These are phyloP conservation scores for Pangasius macronema DNA, from an alignment of 2,797 vertebrate genomes.

Conservation along the genomic window DNA sequence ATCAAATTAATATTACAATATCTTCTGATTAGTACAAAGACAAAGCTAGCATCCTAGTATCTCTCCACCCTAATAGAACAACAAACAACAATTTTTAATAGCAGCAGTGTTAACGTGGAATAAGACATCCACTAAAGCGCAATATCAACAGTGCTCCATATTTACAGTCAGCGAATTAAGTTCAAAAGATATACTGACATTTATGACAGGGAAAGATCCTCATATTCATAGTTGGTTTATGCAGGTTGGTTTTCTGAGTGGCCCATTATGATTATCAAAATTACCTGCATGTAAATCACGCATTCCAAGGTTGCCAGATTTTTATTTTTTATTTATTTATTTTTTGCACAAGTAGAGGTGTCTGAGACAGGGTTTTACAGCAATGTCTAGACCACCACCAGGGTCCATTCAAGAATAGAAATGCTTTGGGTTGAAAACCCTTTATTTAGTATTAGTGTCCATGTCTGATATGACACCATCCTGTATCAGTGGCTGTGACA, in stretches of 20 bases:
- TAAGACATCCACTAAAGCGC: not conserved
- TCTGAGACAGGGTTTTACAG: not conserved
- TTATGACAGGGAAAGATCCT: not conserved
- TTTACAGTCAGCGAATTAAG: not conserved
- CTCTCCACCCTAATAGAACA: not conserved
- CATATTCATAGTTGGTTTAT: not conserved
- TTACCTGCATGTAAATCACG: not conserved
- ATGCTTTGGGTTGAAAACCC: not conserved
- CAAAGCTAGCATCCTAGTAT: not conserved
- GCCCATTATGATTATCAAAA: not conserved
- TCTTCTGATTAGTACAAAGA: not conserved
- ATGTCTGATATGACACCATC: not conserved
- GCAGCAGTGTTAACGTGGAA: not conserved
- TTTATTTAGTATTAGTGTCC: not conserved
- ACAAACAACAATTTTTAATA: not conserved
- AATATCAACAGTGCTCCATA: not conserved
- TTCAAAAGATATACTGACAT: not conserved
- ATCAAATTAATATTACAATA: not conserved
- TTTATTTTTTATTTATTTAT: not conserved
- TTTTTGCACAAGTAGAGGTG: not conserved
- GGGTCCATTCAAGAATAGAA: not conserved
- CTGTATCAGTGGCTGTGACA: not conserved
- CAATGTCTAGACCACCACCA: not conserved
- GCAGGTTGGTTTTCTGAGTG: not conserved
- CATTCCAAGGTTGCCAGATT: not conserved